Evolutionary conservation across 2,888 invertebrate genomes (phyloP), one percentile per base, ranked within the genome.

Genomic region (Branchellion lobata): DNA sequence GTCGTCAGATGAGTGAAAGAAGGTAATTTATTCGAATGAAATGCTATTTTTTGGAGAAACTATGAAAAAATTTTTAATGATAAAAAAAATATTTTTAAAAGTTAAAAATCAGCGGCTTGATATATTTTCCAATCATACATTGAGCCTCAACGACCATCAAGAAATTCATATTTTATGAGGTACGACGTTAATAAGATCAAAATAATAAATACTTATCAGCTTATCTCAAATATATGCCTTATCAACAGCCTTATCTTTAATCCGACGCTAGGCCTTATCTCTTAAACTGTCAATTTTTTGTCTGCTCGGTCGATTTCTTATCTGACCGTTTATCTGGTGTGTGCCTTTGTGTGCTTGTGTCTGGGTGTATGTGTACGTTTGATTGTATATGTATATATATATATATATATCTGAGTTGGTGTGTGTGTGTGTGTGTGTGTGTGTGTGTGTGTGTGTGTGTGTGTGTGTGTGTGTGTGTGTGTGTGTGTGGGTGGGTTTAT

Each of bases 231-330:
- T 57, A 24, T 8, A 57, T 8, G 61, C 24, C 75, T 75, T 75
- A 75, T 75, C 75, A 51, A n/a, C 34, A 65, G 65, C 65, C 77
- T 65, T 65, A 77, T 77, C 77, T 61, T 65, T 77, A 77, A 77
- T 77, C 77, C 77, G 77, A 77, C 53, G 61, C 77, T 33, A 33
- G 61, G 29, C 65, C 77, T 77, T 77, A 77, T 77, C 77, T 33
- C 24, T n/a, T 24, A 77, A 77, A 77, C 65, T 77, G 77, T 77
- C 77, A 77, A 77, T 77, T 65, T 75, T 77, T 65, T 33, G 77
- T 77, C 61, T 77, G 65, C 65, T 65, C 61, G 33, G 34, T 77
- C 77, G 77, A 51, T 51, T 61, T 34, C 57, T 77, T 77, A 65
- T 77, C 61, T 33, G 65, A 57, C 65, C 33, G 61, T 51, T 65